These are phyloP conservation scores for Fragum sueziense DNA, from an alignment of 2,888 invertebrate species.

Conservation along the genomic window DNA sequence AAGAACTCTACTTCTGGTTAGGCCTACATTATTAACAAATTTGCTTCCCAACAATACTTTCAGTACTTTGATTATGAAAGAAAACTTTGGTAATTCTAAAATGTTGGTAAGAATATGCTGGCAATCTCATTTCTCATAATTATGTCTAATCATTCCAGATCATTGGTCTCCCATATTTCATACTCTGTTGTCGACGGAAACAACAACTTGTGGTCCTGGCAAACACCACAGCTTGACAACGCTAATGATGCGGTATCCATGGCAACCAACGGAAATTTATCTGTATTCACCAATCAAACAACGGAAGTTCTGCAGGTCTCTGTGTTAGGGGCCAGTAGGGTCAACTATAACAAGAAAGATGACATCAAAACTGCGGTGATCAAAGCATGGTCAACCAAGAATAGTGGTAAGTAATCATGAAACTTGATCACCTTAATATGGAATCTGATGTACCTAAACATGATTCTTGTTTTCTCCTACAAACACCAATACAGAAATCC, in stretches of 20 bases:
- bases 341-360: constrained; percentile 20
- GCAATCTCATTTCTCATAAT: too few relatives aligned
- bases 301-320: not conserved
- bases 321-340: not conserved
- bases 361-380: constrained; percentile 20
- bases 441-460: too few relatives aligned
- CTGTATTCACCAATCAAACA: constrained; percentile 1
- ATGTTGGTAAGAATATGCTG: too few relatives aligned
- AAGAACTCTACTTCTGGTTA: too few relatives aligned
- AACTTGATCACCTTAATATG: too few relatives aligned
- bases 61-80: too few relatives aligned
- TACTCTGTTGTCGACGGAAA: constrained; percentile 41
- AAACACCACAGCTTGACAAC: constrained; percentile 24
- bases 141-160: constrained; percentile 31
- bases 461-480: too few relatives aligned
- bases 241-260: constrained; percentile 10
- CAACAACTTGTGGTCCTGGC: constrained; percentile 36
- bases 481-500: too few relatives aligned
- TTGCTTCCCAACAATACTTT: too few relatives aligned
- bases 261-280: constrained; percentile 9
- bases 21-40: too few relatives aligned
- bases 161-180: constrained; percentile 28
- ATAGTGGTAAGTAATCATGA: constrained; percentile 49
- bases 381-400: constrained; percentile 33
- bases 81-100: too few relatives aligned